A percentile compares a stretch with the other conserved stretches of the same genome.
Conservation (phyloP, 64 coral and sea anemone species). For the Montipora capricornis region DNA sequence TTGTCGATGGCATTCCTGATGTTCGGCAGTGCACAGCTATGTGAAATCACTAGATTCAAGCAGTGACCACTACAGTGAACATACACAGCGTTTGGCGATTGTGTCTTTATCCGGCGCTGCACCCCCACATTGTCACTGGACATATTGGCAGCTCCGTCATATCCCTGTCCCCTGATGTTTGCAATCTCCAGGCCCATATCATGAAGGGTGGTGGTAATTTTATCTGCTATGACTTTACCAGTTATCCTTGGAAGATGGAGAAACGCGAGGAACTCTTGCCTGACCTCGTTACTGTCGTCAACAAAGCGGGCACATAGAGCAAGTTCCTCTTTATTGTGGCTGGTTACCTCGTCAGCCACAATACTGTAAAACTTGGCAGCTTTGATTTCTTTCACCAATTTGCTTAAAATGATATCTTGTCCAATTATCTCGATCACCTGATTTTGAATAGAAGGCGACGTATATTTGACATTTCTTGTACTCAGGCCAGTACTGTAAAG, state of each 20-base stretch:
- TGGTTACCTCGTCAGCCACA: constrained; percentile 68
- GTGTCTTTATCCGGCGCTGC: constrained; percentile 28
- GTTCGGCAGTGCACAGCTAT: constrained; percentile 45
- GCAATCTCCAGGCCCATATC: no score
- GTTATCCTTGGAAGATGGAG: constrained; percentile 34
- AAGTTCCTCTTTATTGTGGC: constrained; percentile 68
- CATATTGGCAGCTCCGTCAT: no score
- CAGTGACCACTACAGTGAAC: constrained; percentile 71
- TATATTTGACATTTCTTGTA: constrained; percentile 57
- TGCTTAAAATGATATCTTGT: constrained; percentile 60
- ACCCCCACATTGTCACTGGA: constrained; percentile 15
- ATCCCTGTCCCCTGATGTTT: neutral
- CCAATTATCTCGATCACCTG: constrained; percentile 80
- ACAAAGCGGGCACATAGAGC: constrained; percentile 65
- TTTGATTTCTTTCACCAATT: constrained; percentile 51
- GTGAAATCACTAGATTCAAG: constrained; percentile 55
- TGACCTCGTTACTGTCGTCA: constrained; percentile 40
- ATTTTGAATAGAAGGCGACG: constrained; percentile 59
- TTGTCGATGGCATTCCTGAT: no score
- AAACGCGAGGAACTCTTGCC: constrained; percentile 58
- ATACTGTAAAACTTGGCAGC: constrained; percentile 35
- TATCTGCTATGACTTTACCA: no score
- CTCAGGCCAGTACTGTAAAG: constrained; percentile 31
- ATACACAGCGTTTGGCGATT: constrained; percentile 57
- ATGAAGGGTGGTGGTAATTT: no score